Conservation (phyloP, 2,797 vertebrate species). For the Parauchenoglanis punctatus region DNA sequence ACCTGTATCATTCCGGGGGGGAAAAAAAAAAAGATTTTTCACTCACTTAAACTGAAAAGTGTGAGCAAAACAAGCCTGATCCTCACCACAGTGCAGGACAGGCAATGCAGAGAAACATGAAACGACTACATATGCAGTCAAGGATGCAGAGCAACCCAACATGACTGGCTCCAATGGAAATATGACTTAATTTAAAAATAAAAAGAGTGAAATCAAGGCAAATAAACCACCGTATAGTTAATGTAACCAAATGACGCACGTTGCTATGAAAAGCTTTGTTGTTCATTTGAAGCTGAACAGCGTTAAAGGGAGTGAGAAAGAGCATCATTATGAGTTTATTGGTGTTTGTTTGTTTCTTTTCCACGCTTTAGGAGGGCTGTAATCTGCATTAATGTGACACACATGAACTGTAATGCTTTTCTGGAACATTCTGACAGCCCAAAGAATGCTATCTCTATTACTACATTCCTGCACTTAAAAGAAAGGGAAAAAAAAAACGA, state of each 20-base stretch:
- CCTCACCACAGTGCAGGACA: background rate
- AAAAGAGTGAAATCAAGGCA: slow-evolving; percentile 62
- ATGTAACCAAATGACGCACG: slow-evolving; percentile 59
- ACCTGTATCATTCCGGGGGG: background rate
- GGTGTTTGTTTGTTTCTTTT: slow-evolving; percentile 64
- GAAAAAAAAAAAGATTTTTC: background rate
- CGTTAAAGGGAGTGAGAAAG: slow-evolving; percentile 32
- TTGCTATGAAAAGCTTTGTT: slow-evolving; percentile 61
- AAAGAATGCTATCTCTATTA: slow-evolving; percentile 60
- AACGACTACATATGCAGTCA: slow-evolving; percentile 60
- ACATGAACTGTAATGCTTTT: slow-evolving; percentile 58
- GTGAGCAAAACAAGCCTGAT: background rate
- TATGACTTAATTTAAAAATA: slow-evolving; percentile 60
- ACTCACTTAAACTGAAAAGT: background rate
- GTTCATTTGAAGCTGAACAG: slow-evolving; percentile 64
- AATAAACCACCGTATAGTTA: slow-evolving; percentile 64
- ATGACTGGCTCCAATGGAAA: slow-evolving; percentile 67
- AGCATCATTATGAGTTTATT: slow-evolving; percentile 68
- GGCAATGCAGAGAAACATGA: slow-evolving; percentile 54
- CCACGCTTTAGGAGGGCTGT: slow-evolving; percentile 63
- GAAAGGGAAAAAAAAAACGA: background rate
- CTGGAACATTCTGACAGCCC: slow-evolving; percentile 55
- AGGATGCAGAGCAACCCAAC: slow-evolving; percentile 61
- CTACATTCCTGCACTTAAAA: slow-evolving; percentile 22
- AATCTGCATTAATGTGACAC: slow-evolving; percentile 68